Evolutionary conservation across 1,140 invertebrate species (phyloP).

Genomic region (Drosophila sp.): DNA sequence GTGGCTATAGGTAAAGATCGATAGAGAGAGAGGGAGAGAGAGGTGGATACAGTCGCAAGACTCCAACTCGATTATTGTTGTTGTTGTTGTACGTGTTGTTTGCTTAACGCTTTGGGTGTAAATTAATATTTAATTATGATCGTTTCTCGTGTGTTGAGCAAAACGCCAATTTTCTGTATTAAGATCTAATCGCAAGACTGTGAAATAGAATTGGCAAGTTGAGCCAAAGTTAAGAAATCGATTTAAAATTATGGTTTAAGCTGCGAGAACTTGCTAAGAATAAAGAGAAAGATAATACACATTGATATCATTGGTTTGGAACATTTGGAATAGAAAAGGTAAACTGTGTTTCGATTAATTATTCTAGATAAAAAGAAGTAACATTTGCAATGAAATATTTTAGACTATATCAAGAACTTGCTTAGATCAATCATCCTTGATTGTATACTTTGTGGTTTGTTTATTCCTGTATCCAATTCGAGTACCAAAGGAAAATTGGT

Average conservation of each 20-base stretch:
- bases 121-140: conserved; percentile 80
- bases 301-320: background rate
- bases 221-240: conserved; percentile 45
- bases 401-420: too few species aligned
- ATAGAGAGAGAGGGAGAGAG: conserved; percentile 2
- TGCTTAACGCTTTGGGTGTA: conserved; percentile 76
- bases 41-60: conserved; percentile 25
- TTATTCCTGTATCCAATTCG: too few species aligned
- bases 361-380: background rate
- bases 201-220: conserved; percentile 49
- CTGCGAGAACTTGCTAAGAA: conserved; percentile 8
- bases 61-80: conserved; percentile 22
- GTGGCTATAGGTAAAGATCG: conserved; percentile 39
- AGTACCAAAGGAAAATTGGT: too few species aligned
- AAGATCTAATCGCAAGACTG: conserved; percentile 63
- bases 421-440: too few species aligned
- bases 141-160: conserved; percentile 61
- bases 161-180: conserved; percentile 63
- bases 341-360: conserved; percentile 12
- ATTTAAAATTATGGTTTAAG: conserved; percentile 23
- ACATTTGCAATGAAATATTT: too few species aligned
- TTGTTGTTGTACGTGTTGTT: conserved; percentile 65
- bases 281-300: conserved; percentile 1
- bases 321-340: background rate
- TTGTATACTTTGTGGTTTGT: too few species aligned